Evolutionary conservation across 2,797 vertebrate species (phyloP).

Genomic region (Oceanodroma leucorhoa): DNA sequence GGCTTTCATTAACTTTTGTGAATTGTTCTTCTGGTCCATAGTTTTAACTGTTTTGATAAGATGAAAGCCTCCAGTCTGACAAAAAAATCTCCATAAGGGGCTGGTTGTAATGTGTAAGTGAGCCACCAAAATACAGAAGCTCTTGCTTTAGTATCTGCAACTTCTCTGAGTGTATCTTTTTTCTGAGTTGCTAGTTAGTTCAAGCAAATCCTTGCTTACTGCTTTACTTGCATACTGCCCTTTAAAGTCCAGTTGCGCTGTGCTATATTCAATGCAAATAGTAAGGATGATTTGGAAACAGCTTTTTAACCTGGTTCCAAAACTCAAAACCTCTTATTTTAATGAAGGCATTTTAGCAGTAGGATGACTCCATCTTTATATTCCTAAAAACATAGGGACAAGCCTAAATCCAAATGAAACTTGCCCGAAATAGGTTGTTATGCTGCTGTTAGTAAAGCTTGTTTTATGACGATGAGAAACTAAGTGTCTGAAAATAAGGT

Average conservation of each 20-base stretch:
- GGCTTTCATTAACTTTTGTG: background rate
- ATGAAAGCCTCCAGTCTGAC: background rate
- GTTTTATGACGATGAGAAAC: background rate
- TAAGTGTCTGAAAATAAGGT: background rate
- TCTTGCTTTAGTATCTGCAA: background rate
- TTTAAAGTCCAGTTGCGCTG: background rate
- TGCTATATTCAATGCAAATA: background rate
- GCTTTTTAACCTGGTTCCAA: background rate
- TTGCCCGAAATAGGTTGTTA: background rate
- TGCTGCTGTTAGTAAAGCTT: background rate
- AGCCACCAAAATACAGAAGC: background rate
- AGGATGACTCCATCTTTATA: background rate
- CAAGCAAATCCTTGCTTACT: background rate
- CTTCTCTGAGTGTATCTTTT: background rate
- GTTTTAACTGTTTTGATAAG: background rate
- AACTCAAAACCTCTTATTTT: background rate
- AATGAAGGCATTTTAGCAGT: background rate
- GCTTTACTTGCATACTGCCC: background rate
- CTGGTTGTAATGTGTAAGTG: background rate
- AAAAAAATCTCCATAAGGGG: background rate
- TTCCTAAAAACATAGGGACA: background rate
- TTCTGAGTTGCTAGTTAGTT: background rate
- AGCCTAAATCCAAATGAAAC: background rate
- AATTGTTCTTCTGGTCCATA: background rate
- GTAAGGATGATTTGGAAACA: background rate